phyloP scores from a whole-genome alignment of 2,113 vertebrate genomes.

The Ahaetulla prasina region DNA sequence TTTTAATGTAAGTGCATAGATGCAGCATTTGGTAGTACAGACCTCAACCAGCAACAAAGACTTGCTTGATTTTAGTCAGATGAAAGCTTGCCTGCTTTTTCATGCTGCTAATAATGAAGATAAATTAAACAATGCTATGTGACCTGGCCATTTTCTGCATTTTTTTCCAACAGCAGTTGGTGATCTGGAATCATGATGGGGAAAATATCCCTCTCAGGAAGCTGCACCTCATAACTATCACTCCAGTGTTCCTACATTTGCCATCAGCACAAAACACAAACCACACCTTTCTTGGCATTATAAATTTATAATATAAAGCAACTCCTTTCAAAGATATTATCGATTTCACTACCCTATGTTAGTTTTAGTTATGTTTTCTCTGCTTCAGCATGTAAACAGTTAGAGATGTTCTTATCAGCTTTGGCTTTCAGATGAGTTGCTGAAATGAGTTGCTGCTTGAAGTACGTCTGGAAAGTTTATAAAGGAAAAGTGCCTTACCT shows the following conservation, averaged over 20 bases:
- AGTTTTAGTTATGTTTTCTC: not conserved
- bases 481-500: conserved; percentile 53
- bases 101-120: not conserved
- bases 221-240: not conserved
- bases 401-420: conserved; percentile 21
- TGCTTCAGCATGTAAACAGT: not conserved
- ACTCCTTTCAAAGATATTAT: not conserved
- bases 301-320: not conserved
- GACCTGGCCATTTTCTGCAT: not conserved
- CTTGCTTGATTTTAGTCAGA: not conserved
- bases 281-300: not conserved
- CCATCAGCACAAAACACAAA: no score
- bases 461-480: not conserved
- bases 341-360: not conserved
- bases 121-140: not conserved
- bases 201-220: not conserved
- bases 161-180: not conserved
- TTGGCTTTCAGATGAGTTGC: not conserved
- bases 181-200: not conserved
- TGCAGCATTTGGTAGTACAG: not conserved
- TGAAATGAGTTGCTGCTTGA: not conserved
- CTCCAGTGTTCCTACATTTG: not conserved
- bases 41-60: not conserved
- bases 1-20: not conserved
- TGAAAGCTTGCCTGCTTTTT: not conserved